Percentiles rank a stretch among this genome's conserved stretches.
phyloP scores from a whole-genome alignment of 1,140 invertebrate species.

The Lysiphlebus fabarum region DNA sequence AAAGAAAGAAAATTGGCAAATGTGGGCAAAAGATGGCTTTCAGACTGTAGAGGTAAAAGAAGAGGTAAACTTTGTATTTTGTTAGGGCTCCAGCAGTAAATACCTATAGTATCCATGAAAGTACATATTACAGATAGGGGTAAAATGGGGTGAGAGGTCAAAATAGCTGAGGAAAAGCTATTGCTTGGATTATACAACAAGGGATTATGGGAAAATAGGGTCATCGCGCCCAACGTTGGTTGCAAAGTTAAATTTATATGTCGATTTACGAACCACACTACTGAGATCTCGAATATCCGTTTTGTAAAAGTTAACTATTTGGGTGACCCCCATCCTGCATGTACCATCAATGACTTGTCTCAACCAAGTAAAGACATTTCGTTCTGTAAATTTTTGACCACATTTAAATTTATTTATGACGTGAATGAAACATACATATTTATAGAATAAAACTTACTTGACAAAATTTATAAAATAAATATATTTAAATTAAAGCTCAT shows the following conservation, averaged over 20 bases:
- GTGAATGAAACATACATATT: too few relatives aligned
- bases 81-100: too few relatives aligned
- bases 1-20: not conserved
- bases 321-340: not conserved
- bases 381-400: too few relatives aligned
- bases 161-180: conserved; percentile 39
- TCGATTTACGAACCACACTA: conserved; percentile 17
- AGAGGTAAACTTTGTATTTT: too few relatives aligned
- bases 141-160: not conserved
- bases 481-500: too few relatives aligned
- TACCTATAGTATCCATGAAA: not conserved
- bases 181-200: conserved; percentile 38
- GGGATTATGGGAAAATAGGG: conserved; percentile 39
- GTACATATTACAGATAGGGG: not conserved
- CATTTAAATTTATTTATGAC: too few relatives aligned
- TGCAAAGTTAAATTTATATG: conserved; percentile 23
- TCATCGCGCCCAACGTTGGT: conserved; percentile 22
- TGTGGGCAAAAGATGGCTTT: not conserved
- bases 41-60: too few relatives aligned
- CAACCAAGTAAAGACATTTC: too few relatives aligned
- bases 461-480: too few relatives aligned
- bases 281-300: conserved; percentile 23
- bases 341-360: too few relatives aligned
- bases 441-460: too few relatives aligned
- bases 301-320: not conserved